Conservation (phyloP, 2,888 invertebrate genomes). For the Eupithecia dodoneata region DNA sequence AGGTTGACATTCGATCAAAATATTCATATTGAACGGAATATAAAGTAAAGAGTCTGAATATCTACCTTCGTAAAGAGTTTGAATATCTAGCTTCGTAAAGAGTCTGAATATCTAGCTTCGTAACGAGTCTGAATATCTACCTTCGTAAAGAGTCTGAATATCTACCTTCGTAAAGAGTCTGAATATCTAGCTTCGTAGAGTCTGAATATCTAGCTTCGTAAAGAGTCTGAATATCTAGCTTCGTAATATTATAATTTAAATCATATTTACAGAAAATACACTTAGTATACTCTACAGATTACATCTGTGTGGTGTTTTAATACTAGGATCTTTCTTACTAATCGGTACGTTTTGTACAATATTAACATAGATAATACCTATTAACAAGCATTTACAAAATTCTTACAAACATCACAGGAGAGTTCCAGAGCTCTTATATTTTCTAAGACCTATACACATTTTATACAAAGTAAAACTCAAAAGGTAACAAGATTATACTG, state of each 20-base stretch:
- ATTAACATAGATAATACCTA: conserved; percentile 33
- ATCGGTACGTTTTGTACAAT: conserved; percentile 52
- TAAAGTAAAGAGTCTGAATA: conserved; percentile 8
- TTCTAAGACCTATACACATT: conserved; percentile 18
- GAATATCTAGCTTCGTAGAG: too few relatives aligned
- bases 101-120: conserved; percentile 12
- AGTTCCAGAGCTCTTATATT: conserved; percentile 76
- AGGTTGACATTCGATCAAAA: neutral
- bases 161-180: neutral
- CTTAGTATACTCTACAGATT: conserved; percentile 45
- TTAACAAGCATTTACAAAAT: conserved; percentile 61
- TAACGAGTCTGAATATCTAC: neutral
- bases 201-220: too few relatives aligned
- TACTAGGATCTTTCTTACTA: conserved; percentile 36
- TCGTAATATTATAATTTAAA: conserved; percentile 22
- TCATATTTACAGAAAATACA: conserved; percentile 51
- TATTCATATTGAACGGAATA: conserved; percentile 16
- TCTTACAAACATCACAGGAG: conserved; percentile 81
- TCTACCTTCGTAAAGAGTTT: neutral
- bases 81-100: too few relatives aligned
- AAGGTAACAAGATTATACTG: conserved; percentile 55
- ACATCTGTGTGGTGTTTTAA: conserved; percentile 52
- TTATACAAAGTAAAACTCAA: conserved; percentile 16
- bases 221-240: conserved; percentile 12
- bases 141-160: conserved; percentile 1